These are phyloP conservation scores for Pavo muticus DNA, from an alignment of 2,113 vertebrate species.

Conservation along the genomic window DNA sequence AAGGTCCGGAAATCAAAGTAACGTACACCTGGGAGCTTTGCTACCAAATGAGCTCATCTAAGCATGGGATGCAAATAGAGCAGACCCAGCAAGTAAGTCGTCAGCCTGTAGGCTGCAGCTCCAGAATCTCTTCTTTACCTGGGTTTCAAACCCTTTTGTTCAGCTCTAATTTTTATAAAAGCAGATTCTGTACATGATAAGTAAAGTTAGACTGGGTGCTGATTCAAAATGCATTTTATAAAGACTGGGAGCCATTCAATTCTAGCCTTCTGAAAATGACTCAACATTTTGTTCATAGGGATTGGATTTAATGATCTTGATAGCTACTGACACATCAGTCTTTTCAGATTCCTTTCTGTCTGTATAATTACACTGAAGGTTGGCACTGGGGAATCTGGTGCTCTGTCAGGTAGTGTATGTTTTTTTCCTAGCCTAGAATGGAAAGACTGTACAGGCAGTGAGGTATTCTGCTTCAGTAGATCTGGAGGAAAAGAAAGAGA, in stretches of 20 bases:
- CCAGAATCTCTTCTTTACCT: neutral
- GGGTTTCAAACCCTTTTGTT: neutral
- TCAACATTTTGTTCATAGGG: constrained; percentile 47
- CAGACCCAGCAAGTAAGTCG: neutral
- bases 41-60: constrained; percentile 37
- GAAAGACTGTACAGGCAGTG: neutral
- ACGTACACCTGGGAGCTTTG: constrained; percentile 34
- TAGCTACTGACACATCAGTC: constrained; percentile 56
- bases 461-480: constrained; percentile 41
- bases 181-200: neutral
- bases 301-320: constrained; percentile 60
- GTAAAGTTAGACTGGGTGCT: neutral
- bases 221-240: constrained; percentile 26
- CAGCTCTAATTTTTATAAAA: neutral
- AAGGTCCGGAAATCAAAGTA: constrained; percentile 29
- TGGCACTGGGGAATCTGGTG: constrained; percentile 39
- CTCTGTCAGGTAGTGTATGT: constrained; percentile 38
- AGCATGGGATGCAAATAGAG: constrained; percentile 39
- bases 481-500: neutral
- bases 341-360: constrained; percentile 50
- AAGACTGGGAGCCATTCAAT: constrained; percentile 23
- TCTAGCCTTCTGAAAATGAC: constrained; percentile 51
- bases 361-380: constrained; percentile 73
- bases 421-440: constrained; percentile 14
- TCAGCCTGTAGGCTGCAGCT: neutral